Conservation (phyloP, 2,113 vertebrate genomes). For the Mirounga angustirostris region DNA sequence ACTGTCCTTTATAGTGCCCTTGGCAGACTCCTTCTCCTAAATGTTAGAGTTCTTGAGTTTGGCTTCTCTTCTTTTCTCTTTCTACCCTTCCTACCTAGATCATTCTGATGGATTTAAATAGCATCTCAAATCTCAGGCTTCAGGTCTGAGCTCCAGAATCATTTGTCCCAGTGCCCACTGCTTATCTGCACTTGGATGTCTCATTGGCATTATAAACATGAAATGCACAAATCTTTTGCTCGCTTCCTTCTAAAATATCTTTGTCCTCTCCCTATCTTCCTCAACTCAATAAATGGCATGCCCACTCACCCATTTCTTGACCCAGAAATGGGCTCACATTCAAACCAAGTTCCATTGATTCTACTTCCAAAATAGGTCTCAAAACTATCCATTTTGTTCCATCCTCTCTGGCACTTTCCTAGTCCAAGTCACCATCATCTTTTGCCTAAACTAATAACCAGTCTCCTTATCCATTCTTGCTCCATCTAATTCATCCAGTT, state of each 20-base stretch:
- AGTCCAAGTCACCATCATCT: background rate
- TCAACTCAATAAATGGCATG: background rate
- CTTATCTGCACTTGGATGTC: background rate
- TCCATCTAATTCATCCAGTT: background rate
- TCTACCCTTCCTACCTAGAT: background rate
- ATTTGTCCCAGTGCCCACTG: background rate
- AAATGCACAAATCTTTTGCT: background rate
- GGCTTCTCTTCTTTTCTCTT: background rate
- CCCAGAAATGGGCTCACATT: background rate
- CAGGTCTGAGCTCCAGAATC: background rate
- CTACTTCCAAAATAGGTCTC: background rate
- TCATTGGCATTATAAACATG: background rate
- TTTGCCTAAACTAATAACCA: background rate
- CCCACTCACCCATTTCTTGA: background rate
- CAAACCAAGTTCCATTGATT: background rate
- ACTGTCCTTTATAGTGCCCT: background rate
- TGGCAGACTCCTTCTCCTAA: background rate
- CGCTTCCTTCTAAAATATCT: background rate
- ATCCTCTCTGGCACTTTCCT: background rate
- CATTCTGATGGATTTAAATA: background rate
- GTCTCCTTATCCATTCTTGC: background rate
- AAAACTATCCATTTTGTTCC: background rate
- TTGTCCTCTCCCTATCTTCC: background rate
- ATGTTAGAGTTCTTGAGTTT: background rate
- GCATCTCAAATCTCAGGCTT: background rate